Base-by-base conservation (phyloP, 2,888 invertebrate species). In the Agriopis marginaria region DNA sequence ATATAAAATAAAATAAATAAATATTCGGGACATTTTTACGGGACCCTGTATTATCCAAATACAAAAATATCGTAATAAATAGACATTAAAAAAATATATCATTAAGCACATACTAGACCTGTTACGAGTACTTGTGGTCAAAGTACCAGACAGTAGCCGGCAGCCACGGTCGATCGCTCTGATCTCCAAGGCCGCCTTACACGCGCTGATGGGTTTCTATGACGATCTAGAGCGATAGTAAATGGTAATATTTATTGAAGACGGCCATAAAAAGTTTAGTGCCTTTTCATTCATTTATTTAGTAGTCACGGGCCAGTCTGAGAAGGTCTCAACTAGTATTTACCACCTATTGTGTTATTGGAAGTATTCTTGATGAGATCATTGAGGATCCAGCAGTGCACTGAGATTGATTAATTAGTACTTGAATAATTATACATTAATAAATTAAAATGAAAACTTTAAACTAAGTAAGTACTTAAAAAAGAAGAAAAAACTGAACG, bases 121-220 rank as follows among this genome's bases (percentile, higher is more conserved):
- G 63, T 58, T 66, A 67, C 66, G 62, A 56, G 66, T 63, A 49
- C 51, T 65, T 39, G 55, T 56, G 55, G 62, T 61, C 53, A 59
- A 45, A 58, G 17, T 58, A 60, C 60, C 47, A 56, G 32, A 64
- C 71, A 69, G 73, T 72, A 70, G 72, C 66, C 39, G 39, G n/a
- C 49, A 49, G 56, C 55, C 60, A 56, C 59, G 68, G 68, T 71
- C 63, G 51, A 65, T 61, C 42, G 64, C 63, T 50, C 44, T 64
- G 63, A 73, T 39, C 72, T 70, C 69, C 72, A 76, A 76, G 74
- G 73, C 64, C 76, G 69, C 55, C 72, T 45, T 71, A 54, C 68
- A 66, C 65, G 70, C 72, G 63, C 63, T 56, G 54, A 63, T 66
- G 64, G 56, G 53, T 66, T 64, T 63, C 42, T 63, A 58, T 63